Base-by-base conservation (phyloP, 2,113 vertebrate species). In the Sebastes schlegelii region DNA sequence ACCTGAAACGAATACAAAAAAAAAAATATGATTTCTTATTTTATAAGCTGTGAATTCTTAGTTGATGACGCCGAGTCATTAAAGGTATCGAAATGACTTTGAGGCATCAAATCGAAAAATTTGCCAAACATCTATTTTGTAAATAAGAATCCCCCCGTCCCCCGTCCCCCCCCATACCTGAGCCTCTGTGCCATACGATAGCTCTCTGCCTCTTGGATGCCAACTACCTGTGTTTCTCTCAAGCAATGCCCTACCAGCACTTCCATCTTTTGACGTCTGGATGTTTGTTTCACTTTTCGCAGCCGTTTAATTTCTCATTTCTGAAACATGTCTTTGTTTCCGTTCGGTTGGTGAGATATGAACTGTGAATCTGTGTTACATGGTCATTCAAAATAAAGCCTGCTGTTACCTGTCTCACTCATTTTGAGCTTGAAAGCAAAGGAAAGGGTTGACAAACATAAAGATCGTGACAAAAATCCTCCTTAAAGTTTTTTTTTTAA, bases 91-190 rank as follows among this genome's bases (percentile, higher is more conserved):
- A 60, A 67, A 81, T 78, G 85, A 79, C 84, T 87, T 75, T 43
- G 77, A 84, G 90, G 83, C 89, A 61, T 90, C 78, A 57, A 43
- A 62, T 80, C 67, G 11, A 68, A 91, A 86, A 80, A 84, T 86
- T 91, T 92, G 92, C 91, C 91, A 93, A 93, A 95, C 93, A 86
- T 89, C 86, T 93, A 92, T 92, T 92, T 88, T 88, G 92, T 93
- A 93, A 93, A 94, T 94, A 92, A 91, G 84, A 92, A 86, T 88
- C 84, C 23, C 74, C 90, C 88, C 40, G 60, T 68, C 67, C 89
- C 88, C 26, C 0, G 26, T 34, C 86, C 70, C 12, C 3, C 48
- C 42, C 42, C 19, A 26, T 70, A 79, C 87, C 90, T 72, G 86
- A 92, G 92, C 84, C 87, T 93, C 80, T 86, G 91, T 93, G 94